Evolutionary conservation across 2,888 invertebrate genomes (phyloP).

Genomic region (Tigriopus californicus): DNA sequence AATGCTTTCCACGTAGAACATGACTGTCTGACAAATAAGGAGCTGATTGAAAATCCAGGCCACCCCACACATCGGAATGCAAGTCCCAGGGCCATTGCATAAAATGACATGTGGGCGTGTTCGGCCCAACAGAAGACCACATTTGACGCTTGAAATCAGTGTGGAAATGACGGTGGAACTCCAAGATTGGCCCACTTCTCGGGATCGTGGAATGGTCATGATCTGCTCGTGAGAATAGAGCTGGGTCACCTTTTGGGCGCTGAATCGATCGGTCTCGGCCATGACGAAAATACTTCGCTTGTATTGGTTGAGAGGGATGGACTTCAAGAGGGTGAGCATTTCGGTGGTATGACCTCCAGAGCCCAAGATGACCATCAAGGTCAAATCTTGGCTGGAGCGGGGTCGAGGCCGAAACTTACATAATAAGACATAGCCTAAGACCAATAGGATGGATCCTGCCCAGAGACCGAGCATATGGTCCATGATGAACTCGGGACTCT

Average conservation of each 20-base stretch:
- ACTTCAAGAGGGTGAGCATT: slow-evolving; percentile 51
- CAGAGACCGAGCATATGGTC: too few species aligned
- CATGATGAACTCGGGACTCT: too few species aligned
- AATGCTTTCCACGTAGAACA: slow-evolving; percentile 84
- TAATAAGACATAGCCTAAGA: too few species aligned
- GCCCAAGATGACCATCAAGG: slow-evolving; percentile 41
- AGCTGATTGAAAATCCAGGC: slow-evolving; percentile 46
- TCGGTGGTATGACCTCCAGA: slow-evolving; percentile 91
- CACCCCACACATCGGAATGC: slow-evolving; percentile 68
- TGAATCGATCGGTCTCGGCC: slow-evolving; percentile 56
- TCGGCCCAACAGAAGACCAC: slow-evolving; percentile 43
- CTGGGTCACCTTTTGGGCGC: slow-evolving; percentile 30
- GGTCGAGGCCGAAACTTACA: too few species aligned
- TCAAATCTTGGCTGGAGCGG: too few species aligned
- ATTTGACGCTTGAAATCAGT: slow-evolving; percentile 38
- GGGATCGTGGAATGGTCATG: slow-evolving; percentile 51
- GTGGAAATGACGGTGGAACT: slow-evolving; percentile 58
- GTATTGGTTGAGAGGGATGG: slow-evolving; percentile 43
- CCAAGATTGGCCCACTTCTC: slow-evolving; percentile 72
- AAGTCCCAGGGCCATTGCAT: slow-evolving; percentile 92
- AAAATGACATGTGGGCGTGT: slow-evolving; percentile 59
- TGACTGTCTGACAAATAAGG: slow-evolving; percentile 33
- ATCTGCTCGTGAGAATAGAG: neutral
- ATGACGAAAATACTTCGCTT: slow-evolving; percentile 54
- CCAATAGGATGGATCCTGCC: too few species aligned